Evolutionary conservation across 2,113 vertebrate species (phyloP), one percentile per base, ranked within the genome.

Genomic region (Crotophaga sulcirostris): DNA sequence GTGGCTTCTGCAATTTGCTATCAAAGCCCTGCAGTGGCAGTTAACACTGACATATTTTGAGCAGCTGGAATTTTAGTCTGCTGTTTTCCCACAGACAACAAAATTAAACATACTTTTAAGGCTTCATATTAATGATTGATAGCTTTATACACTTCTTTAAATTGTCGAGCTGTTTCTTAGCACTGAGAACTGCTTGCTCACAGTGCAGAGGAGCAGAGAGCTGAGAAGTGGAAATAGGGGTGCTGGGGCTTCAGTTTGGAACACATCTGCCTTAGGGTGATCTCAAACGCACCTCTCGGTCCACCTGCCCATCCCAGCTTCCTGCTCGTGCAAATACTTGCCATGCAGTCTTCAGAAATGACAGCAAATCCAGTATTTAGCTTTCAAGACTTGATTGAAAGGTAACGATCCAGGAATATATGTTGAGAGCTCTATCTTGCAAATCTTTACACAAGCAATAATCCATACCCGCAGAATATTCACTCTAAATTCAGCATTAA

Each of bases 31-130:
- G 68, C 63, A 78, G 64, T 33, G 75, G 80, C 73, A 75, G 60
- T 62, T 79, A 62, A 31, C 0, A 0, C 73, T 84, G 77, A 47
- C 60, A 38, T 58, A 54, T 87, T 90, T 84, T 52, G 73, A 82
- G 60, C 79, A 95, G 72, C 83, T 95, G 88, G 83, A 90, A 92
- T 84, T 89, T 89, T 54, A 69, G 54, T 62, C 80, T 81, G 80
- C 79, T 73, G 58, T 7, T 67, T 94, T 93, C 73, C 62, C 0
- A 0, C 84, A 88, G 85, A 90, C 54, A 86, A 81, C 56, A 81
- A 86, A 94, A 94, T 87, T 78, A 88, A 93, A 81, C 77, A 47
- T 15, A 21, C 17, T 84, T 96, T 72, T 60, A 75, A 84, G 40
- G 47, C 68, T 87, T 79, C 83, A 14, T 80, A 58, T 83, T 67